Evolutionary conservation across 2,797 vertebrate species (phyloP), one percentile per base, ranked within the genome.

Genomic region (Megaceryle alcyon): DNA sequence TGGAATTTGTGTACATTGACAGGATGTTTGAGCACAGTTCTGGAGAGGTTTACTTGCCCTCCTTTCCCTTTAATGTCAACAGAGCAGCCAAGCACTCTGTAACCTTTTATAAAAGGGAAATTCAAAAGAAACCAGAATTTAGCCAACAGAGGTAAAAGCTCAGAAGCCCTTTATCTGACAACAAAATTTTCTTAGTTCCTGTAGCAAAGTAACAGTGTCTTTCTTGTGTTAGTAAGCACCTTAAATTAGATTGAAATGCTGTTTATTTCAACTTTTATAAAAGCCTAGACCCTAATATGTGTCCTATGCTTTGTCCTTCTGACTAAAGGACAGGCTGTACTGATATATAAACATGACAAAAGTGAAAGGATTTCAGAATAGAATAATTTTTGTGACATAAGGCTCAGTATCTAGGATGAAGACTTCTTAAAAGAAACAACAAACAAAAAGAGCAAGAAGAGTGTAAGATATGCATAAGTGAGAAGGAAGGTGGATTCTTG

Each of bases 81-180:
- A 65, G 44, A 90, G 23, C 29, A 89, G 54, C 31, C 59, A 53
- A 35, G 23, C 31, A 23, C 49, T 59, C 76, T 21, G 46, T n/a
- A 35, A 57, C 66, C 46, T 88, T 83, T 51, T 63, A 10, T 51
- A 82, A 64, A 46, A 92, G 28, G 4, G 2, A 20, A 82, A 69
- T 83, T 91, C 84, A 96, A 82, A 83, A 39, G 59, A 90, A 94
- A 75, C 2, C 19, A 43, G 39, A 66, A 65, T 92, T 94, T 41
- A 78, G 39, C 21, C 70, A 83, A 39, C 35, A 76, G 70, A 88
- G 31, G 35, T 89, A 82, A 92, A 90, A 94, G 35, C 25, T 90
- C 71, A 73, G 83, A 79, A 80, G 22, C 20, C 25, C 14, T 65
- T 91, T 86, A 81, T 69, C 51, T 91, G 39, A 63, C 23, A 53